phyloP scores from a whole-genome alignment of 2,888 invertebrate genomes.

The Agonopterix heracliana region DNA sequence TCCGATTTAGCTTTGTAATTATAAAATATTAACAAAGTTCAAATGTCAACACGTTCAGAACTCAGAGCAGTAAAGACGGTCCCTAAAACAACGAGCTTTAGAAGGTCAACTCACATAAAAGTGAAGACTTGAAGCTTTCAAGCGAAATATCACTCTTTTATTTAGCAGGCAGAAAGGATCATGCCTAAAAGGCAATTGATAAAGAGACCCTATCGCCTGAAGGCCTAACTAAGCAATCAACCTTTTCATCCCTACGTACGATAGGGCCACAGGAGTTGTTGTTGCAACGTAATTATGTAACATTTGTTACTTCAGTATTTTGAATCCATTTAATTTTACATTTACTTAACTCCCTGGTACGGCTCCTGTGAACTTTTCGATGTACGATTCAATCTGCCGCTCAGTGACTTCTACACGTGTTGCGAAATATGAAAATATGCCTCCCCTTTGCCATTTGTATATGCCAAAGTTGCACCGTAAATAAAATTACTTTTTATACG shows the following conservation, averaged over 20 bases:
- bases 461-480: not conserved
- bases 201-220: not conserved
- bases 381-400: slow-evolving; percentile 1
- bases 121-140: not conserved
- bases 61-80: no score
- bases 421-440: not conserved
- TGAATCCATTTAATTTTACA: not conserved
- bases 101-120: no score
- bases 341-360: not conserved
- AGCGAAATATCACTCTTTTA: slow-evolving; percentile 6
- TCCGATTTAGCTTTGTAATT: no score
- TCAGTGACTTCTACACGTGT: slow-evolving; percentile 1
- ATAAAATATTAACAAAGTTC: no score
- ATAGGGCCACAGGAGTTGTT: not conserved
- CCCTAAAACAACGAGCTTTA: no score
- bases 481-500: no score
- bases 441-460: not conserved
- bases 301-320: no score
- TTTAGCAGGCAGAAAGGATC: slow-evolving; percentile 1
- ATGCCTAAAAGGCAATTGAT: slow-evolving; percentile 5
- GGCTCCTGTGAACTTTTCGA: slow-evolving; percentile 5
- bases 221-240: slow-evolving; percentile 6
- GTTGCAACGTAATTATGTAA: no score
- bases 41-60: no score
- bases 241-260: slow-evolving; percentile 1